Evolutionary conservation across 2,113 vertebrate species (phyloP), one percentile per base, ranked within the genome.

Genomic region (Symphodus melops): DNA sequence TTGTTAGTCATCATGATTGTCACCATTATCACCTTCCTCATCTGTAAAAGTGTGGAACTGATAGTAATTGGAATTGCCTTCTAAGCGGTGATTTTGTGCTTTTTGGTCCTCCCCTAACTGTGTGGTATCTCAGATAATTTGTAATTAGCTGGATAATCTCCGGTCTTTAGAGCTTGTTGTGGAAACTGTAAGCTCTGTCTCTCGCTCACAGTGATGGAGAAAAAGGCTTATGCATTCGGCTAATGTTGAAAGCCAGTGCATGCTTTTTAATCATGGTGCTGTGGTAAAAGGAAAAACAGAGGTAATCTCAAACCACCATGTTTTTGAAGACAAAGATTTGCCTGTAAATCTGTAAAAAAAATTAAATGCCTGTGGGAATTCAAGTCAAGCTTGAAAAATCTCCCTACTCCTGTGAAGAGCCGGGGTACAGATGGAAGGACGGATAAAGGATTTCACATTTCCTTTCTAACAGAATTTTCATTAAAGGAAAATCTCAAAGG

Each of bases 1-100:
- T 80, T 88, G 87, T 91, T 83, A 88, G 77, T 70, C 67, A 25
- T 86, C n/a, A 39, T 88, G 88, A 91, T 90, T 89, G 84, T 81
- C 82, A 86, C 82, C 75, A 82, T 87, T 89, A 89, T 89, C 88
- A 86, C 82, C 75, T 72, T 86, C 75, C 76, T 90, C 87, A 92
- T 92, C 91, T 88, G 78, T 61, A 70, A 64, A 76, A 72, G 72
- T 78, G 77, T 84, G 78, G 75, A 71, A 87, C 74, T 59, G 78
- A 87, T 85, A 84, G 82, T 89, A 89, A 90, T 92, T 78, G 82
- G 79, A 89, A 91, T 90, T 91, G 88, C 79, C 81, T 56, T 74
- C 80, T 91, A 80, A 76, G 82, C 48, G 79, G 71, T 64, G 76
- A 84, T 70, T 63, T 56, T 83, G 56, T 82, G 76, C 60, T 67